Percentiles rank a stretch among this genome's conserved stretches.
phyloP scores from a whole-genome alignment of 2,888 invertebrate genomes.

The Philonicus albiceps region DNA sequence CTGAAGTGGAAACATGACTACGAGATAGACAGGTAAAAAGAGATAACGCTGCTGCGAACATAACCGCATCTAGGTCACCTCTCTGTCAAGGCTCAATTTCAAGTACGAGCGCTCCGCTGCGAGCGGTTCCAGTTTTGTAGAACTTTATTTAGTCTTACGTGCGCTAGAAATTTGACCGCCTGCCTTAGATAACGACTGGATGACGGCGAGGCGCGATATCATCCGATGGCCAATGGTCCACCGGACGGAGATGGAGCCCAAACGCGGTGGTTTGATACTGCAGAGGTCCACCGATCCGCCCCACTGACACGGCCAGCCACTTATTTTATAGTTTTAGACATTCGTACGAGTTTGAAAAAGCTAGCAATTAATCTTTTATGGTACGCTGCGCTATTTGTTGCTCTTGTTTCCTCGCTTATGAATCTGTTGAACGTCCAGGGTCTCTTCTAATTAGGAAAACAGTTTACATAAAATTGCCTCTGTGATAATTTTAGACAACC shows the following conservation, averaged over 20 bases:
- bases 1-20: constrained; percentile 26
- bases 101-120: constrained; percentile 32
- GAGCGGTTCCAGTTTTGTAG: not conserved
- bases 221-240: not conserved
- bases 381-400: not conserved
- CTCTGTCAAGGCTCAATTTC: constrained; percentile 41
- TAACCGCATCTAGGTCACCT: constrained; percentile 39
- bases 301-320: not conserved
- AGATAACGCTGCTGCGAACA: not conserved
- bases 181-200: not conserved
- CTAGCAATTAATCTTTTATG: not conserved
- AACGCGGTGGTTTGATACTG: not conserved
- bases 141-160: not conserved
- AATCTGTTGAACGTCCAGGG: not conserved
- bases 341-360: not conserved
- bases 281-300: not conserved
- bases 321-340: not conserved
- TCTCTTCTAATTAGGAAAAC: not conserved
- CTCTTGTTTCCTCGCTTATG: not conserved
- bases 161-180: not conserved
- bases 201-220: not conserved
- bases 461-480: not conserved
- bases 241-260: not conserved
- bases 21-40: constrained; percentile 16
- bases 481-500: not conserved